phyloP scores from a whole-genome alignment of 2,888 invertebrate genomes.

The Eutolmus rufibarbis region DNA sequence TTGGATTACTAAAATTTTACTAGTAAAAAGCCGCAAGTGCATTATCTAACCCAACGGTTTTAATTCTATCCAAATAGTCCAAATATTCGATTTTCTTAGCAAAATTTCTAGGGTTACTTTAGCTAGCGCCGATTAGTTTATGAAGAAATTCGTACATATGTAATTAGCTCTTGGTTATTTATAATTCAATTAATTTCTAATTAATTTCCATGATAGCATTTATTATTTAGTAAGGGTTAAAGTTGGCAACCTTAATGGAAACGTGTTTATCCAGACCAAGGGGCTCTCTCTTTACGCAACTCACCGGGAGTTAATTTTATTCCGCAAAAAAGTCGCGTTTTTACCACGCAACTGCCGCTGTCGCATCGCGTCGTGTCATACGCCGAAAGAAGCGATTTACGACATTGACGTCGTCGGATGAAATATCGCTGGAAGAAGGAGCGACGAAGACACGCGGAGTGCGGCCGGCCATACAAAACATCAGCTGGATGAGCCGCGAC shows the following conservation, averaged over 20 bases:
- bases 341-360: neutral
- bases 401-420: neutral
- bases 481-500: neutral
- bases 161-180: too few species aligned
- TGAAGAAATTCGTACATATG: too few species aligned
- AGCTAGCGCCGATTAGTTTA: too few species aligned
- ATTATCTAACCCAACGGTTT: too few species aligned
- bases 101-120: too few species aligned
- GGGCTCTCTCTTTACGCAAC: neutral
- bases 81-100: too few species aligned
- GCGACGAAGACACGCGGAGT: neutral
- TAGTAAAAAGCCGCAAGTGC: too few species aligned
- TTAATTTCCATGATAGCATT: too few species aligned
- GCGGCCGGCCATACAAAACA: conserved; percentile 2
- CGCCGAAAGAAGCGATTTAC: neutral
- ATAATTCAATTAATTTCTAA: too few species aligned
- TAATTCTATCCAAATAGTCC: too few species aligned
- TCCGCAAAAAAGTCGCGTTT: neutral
- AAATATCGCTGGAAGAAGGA: conserved; percentile 24
- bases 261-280: neutral
- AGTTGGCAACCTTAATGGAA: neutral
- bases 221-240: neutral
- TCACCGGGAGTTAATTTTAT: conserved; percentile 1
- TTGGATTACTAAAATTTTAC: too few species aligned
- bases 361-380: conserved; percentile 24